Evolutionary conservation across 2,888 invertebrate species (phyloP), one percentile per base, ranked within the genome.

Genomic region (Patella pellucida): DNA sequence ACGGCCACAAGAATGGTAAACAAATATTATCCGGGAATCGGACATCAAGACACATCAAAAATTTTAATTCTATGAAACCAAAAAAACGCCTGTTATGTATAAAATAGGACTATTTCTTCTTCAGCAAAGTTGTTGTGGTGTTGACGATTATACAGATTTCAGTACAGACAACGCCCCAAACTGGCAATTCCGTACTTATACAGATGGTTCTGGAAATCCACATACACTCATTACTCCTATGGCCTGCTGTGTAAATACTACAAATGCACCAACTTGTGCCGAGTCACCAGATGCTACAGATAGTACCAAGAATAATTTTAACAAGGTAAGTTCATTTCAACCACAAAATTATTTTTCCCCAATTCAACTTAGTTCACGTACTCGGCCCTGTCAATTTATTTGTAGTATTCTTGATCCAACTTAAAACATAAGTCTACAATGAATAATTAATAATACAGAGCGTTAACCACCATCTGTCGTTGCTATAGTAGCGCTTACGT

Each of bases 71-170:
- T 7, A 41, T 9, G 9, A 41, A 9, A 41, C 41, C 41, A 41
- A 41, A 41, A 41, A 41, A 0, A 5, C 41, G 1, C 41, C n/a
- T n/a, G n/a, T n/a, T n/a, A n/a, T n/a, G 9, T 41, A 41, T 9
- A 0, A 9, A 7, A 41, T 9, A 41, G 7, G 41, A 41, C 7
- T 41, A 41, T 9, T 41, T 41, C 41, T 9, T 41, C 9, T 62
- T 23, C 23, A 62, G 62, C 62, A 62, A 62, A 19, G 23, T 23
- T 62, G 62, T 62, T 62, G 62, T 62, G 62, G 62, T 62, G 14
- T 62, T 23, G 62, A 62, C 19, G 9, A 23, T 15, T 62, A 62
- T 23, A n/a, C 19, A 3, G 62, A 62, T 62, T 62, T 62, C 62
- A 23, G 19, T 15, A 23, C 1, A 9, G 62, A 9, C 3, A 62